phyloP scores from a whole-genome alignment of 1,140 invertebrate species.

The Hyles vespertilio region DNA sequence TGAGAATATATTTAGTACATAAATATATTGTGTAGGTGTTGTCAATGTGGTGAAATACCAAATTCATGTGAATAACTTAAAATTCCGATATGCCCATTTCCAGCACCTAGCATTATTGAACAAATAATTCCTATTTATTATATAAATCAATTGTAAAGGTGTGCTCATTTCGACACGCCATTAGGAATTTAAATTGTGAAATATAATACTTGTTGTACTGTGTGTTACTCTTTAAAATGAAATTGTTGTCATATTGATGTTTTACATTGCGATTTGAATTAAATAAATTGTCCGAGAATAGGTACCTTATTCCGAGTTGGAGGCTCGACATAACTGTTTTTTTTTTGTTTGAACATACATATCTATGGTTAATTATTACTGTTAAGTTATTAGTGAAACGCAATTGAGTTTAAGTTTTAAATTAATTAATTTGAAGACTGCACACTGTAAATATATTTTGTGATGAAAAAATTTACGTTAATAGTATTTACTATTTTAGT shows the following conservation, averaged over 20 bases:
- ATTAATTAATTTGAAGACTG: constrained; percentile 50
- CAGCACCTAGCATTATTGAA: no score
- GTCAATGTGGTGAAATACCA: no score
- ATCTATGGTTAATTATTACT: constrained; percentile 52
- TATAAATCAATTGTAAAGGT: no score
- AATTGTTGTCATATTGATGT: constrained; percentile 35
- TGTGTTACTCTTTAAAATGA: constrained; percentile 28
- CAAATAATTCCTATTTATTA: no score
- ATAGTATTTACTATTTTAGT: constrained; percentile 15
- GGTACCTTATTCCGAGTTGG: no score
- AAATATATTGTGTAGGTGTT: no score
- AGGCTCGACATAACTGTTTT: background rate
- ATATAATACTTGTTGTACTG: constrained; percentile 23
- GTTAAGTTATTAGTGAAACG: constrained; percentile 10
- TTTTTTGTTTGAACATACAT: constrained; percentile 33
- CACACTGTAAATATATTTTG: constrained; percentile 50
- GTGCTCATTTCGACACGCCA: background rate
- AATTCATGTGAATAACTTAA: no score
- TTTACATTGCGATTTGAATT: constrained; percentile 2
- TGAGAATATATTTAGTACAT: no score
- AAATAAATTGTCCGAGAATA: no score
- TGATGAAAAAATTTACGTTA: constrained; percentile 34
- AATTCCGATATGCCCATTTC: no score
- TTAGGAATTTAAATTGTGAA: constrained; percentile 6
- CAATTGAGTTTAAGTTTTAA: constrained; percentile 28